A percentile compares a stretch with the other conserved stretches of the same genome.
Conservation (phyloP, 2,113 vertebrate species). For the Bombycilla garrulus region DNA sequence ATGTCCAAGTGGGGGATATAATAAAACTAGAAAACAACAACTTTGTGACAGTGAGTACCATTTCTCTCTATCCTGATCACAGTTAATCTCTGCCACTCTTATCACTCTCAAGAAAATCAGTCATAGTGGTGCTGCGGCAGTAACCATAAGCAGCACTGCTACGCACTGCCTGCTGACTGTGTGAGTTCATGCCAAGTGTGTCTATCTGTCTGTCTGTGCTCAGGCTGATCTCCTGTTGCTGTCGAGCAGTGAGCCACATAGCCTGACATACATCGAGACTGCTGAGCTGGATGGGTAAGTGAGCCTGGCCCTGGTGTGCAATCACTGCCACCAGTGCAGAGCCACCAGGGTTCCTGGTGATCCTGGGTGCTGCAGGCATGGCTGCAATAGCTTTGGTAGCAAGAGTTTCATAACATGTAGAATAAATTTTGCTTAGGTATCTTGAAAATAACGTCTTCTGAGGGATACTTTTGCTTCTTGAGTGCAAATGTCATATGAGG, state of each 20-base stretch:
- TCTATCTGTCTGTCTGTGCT: neutral
- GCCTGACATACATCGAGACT: slow-evolving; percentile 90
- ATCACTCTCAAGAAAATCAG: neutral
- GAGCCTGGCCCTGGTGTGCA: neutral
- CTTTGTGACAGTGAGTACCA: slow-evolving; percentile 84
- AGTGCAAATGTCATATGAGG: neutral
- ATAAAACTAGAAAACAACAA: slow-evolving; percentile 90
- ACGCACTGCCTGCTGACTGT: neutral
- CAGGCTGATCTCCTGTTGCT: slow-evolving; percentile 92
- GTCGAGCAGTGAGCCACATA: slow-evolving; percentile 91
- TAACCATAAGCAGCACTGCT: neutral
- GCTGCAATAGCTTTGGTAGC: neutral
- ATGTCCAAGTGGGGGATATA: slow-evolving; percentile 92
- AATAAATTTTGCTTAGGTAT: neutral
- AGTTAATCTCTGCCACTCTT: neutral
- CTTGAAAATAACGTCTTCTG: neutral
- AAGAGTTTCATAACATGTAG: neutral
- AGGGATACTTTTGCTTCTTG: neutral
- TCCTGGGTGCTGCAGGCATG: neutral
- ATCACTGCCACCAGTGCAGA: neutral
- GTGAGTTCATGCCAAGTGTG: neutral
- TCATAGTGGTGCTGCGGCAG: neutral
- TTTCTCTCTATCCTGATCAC: neutral
- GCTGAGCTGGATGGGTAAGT: slow-evolving; percentile 92
- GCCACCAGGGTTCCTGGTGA: neutral